Percentiles rank a stretch among this genome's conserved stretches.
Conservation (phyloP, 1,140 invertebrate species). For the Leptoteleia sp. region DNA sequence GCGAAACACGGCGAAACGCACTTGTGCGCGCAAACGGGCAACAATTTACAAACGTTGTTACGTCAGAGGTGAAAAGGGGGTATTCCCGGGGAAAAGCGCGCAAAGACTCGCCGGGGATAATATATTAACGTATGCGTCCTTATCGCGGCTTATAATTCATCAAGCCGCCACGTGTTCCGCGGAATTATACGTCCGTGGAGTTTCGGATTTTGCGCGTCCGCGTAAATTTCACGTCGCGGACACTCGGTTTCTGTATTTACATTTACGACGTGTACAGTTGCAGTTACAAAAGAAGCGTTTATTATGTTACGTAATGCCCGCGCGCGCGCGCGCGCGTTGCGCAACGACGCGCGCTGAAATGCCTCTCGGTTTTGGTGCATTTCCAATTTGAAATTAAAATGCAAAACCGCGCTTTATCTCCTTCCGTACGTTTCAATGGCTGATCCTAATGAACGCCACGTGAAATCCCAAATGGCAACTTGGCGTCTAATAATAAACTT, state of each 20-base stretch:
- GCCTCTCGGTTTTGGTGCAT: background rate
- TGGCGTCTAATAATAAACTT: too few relatives aligned
- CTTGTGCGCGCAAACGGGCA: background rate
- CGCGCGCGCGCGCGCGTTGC: background rate
- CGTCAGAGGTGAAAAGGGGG: conserved; percentile 27
- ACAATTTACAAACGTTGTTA: conserved; percentile 17
- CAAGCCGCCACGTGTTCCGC: conserved; percentile 47
- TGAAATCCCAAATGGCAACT: too few relatives aligned
- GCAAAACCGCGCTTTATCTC: too few relatives aligned
- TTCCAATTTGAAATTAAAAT: background rate
- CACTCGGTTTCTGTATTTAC: conserved; percentile 58
- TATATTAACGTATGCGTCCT: conserved; percentile 54
- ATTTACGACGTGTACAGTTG: conserved; percentile 47
- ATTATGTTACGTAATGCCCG: conserved; percentile 27
- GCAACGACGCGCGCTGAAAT: conserved; percentile 5
- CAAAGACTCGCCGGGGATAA: conserved; percentile 39
- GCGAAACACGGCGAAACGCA: too few relatives aligned
- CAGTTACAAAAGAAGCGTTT: conserved; percentile 48
- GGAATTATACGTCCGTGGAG: conserved; percentile 37
- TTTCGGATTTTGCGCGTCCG: conserved; percentile 38
- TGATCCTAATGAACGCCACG: too few relatives aligned
- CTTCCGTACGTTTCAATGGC: too few relatives aligned
- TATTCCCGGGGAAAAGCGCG: conserved; percentile 27
- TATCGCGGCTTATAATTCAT: conserved; percentile 61
- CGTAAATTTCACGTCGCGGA: conserved; percentile 42